Evolutionary conservation across 2,888 invertebrate species (phyloP).

Genomic region (Catocala sponsa): DNA sequence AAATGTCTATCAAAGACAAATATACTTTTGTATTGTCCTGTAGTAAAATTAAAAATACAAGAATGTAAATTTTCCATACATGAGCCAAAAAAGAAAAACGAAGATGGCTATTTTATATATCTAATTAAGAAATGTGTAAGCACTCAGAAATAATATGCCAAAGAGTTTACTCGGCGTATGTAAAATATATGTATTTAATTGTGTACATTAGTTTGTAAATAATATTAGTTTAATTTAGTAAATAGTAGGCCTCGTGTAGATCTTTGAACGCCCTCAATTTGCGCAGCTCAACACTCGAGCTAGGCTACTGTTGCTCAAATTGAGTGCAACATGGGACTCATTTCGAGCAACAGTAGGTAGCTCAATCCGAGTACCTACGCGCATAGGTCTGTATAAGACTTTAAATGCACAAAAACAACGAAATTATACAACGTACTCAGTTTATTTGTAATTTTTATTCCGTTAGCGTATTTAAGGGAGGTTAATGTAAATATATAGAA

Average conservation of each 20-base stretch:
- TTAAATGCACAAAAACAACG: conserved; percentile 48
- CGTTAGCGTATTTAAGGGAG: conserved; percentile 36
- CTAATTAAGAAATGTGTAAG: not conserved
- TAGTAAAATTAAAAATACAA: too few species aligned
- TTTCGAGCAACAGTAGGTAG: not conserved
- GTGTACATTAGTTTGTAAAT: conserved; percentile 40
- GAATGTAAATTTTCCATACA: too few species aligned
- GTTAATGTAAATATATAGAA: conserved; percentile 54
- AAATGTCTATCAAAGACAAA: too few species aligned
- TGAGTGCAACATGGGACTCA: not conserved
- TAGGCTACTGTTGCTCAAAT: not conserved
- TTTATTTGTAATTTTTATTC: conserved; percentile 40
- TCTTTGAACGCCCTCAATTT: not conserved
- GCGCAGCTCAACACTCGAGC: not conserved
- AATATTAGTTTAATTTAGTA: conserved; percentile 16
- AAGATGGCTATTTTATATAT: too few species aligned
- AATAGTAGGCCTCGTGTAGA: not conserved
- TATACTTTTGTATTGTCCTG: too few species aligned
- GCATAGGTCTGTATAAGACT: not conserved
- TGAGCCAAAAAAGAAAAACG: too few species aligned
- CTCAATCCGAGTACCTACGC: too few species aligned
- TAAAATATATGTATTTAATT: conserved; percentile 51
- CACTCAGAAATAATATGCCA: conserved; percentile 72
- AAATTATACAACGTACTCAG: conserved; percentile 55
- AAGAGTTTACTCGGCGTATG: conserved; percentile 77